Evolutionary conservation across 1,140 invertebrate genomes (phyloP).

Genomic region (Drosophila bocki): DNA sequence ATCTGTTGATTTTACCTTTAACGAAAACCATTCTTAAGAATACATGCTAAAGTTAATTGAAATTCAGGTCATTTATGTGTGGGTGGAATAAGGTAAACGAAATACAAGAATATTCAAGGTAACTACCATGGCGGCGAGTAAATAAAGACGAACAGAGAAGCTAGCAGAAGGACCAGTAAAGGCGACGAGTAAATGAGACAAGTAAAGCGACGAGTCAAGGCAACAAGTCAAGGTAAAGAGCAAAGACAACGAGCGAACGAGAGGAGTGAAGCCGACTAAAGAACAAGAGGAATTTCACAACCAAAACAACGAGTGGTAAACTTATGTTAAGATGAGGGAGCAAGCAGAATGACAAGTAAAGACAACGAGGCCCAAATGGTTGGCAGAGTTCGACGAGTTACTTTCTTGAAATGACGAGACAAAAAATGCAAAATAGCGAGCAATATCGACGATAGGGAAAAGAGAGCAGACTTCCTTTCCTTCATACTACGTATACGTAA

Average conservation of each 20-base stretch:
- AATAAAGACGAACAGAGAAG: background rate
- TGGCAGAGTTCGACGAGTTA: no score
- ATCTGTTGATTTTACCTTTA: constrained; percentile 9
- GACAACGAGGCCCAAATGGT: no score
- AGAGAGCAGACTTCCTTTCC: background rate
- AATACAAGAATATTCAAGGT: no score
- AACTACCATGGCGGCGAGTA: background rate
- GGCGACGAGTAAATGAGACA: background rate
- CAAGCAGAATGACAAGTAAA: no score
- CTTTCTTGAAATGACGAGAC: no score
- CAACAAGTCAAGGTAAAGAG: background rate
- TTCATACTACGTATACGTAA: background rate
- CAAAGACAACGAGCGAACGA: background rate
- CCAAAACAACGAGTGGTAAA: no score
- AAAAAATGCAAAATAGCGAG: no score
- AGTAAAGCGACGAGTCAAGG: background rate
- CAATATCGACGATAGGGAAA: no score
- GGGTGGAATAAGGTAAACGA: background rate
- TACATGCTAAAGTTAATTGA: background rate
- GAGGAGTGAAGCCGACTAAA: no score
- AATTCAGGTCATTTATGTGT: background rate
- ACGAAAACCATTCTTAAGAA: background rate
- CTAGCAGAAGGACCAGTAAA: background rate
- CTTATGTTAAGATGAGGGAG: no score
- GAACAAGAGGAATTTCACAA: no score